Percentiles rank a stretch among this genome's conserved stretches.
Evolutionary conservation across 2,888 invertebrate species (phyloP).

Genomic region (Parasteatoda lunata): DNA sequence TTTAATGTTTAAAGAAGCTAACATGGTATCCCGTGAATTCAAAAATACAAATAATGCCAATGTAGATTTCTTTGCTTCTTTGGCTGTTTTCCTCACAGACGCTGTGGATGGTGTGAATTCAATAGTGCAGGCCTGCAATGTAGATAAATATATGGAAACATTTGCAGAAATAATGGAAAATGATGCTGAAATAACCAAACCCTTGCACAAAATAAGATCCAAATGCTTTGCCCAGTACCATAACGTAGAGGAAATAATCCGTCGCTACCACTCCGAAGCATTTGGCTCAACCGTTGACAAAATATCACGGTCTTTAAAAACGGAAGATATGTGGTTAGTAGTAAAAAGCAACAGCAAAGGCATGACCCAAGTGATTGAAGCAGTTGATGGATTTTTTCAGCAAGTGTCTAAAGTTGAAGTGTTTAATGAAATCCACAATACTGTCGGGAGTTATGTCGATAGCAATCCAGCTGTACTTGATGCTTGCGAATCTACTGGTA

Average conservation of each 20-base stretch:
- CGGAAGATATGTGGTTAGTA: constrained; percentile 24
- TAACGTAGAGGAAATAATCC: constrained; percentile 32
- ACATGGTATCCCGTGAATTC: constrained; percentile 7
- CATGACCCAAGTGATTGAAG: neutral
- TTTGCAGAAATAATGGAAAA: constrained; percentile 49
- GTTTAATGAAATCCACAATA: constrained; percentile 7
- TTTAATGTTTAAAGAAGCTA: constrained; percentile 20
- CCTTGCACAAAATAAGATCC: constrained; percentile 34
- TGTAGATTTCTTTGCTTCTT: constrained; percentile 34
- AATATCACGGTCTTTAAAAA: constrained; percentile 19
- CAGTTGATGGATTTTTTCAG: constrained; percentile 10
- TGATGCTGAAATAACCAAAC: constrained; percentile 37
- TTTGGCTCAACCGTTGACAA: constrained; percentile 11
- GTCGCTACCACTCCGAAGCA: constrained; percentile 16
- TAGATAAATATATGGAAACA: constrained; percentile 6
- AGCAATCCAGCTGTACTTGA: constrained; percentile 46
- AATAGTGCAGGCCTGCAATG: constrained; percentile 25
- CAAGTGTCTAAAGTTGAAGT: neutral
- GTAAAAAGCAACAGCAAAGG: constrained; percentile 3
- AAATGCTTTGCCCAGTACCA: constrained; percentile 15
- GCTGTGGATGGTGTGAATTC: constrained; percentile 30
- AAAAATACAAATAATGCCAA: neutral
- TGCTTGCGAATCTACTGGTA: constrained; percentile 43
- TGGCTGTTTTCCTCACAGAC: constrained; percentile 36
- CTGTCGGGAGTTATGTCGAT: constrained; percentile 10